phyloP scores from a whole-genome alignment of 2,113 vertebrate species.

The Thalassoma bifasciatum region DNA sequence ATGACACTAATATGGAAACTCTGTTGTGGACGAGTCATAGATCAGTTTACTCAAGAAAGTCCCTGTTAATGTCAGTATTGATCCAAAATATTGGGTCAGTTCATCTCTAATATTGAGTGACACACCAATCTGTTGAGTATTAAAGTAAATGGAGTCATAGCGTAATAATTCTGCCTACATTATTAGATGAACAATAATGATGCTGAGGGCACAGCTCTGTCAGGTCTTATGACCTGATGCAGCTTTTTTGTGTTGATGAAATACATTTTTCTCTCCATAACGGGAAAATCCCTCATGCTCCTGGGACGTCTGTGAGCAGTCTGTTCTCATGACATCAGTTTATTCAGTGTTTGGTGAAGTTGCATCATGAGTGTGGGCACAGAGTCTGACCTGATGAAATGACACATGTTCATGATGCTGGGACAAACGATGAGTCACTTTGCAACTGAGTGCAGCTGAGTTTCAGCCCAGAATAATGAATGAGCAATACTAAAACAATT shows the following conservation, averaged over 20 bases:
- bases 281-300: constrained; percentile 9
- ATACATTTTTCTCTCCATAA: background rate
- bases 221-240: too few relatives aligned
- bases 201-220: too few relatives aligned
- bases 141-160: background rate
- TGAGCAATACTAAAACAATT: too few relatives aligned
- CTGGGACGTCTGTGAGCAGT: background rate
- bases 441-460: too few relatives aligned
- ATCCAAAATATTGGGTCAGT: constrained; percentile 4
- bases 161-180: too few relatives aligned
- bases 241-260: too few relatives aligned
- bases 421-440: background rate
- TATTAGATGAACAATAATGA: too few relatives aligned
- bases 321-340: background rate
- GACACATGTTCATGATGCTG: background rate
- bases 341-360: background rate
- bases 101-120: background rate
- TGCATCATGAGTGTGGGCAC: background rate
- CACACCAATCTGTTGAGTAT: background rate
- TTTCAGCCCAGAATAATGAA: too few relatives aligned
- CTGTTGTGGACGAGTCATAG: background rate
- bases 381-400: background rate
- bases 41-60: background rate
- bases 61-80: background rate
- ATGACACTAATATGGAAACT: background rate